A percentile compares a stretch with the other conserved stretches of the same genome.
Conservation (phyloP, 2,113 vertebrate species). For the Macquaria australasica region DNA sequence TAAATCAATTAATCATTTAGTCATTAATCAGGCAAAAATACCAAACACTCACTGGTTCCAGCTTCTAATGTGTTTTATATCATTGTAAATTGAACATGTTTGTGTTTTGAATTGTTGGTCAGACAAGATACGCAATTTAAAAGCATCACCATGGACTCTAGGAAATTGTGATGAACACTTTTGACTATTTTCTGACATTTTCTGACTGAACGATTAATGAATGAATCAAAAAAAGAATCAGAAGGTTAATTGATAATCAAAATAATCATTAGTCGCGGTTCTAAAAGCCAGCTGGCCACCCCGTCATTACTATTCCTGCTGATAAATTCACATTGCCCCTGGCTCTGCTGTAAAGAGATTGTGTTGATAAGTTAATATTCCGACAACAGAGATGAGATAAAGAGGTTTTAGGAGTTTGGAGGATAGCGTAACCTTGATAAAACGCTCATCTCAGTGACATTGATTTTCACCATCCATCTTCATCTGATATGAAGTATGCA, state of each 20-base stretch:
- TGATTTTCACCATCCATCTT: conserved; percentile 94
- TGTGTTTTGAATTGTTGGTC: neutral
- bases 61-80: neutral
- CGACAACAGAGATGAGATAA: conserved; percentile 83
- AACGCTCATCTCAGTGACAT: conserved; percentile 91
- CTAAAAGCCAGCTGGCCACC: conserved; percentile 48
- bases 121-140: neutral
- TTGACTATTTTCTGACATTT: neutral
- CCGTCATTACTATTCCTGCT: conserved; percentile 43
- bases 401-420: conserved; percentile 86
- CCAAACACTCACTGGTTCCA: neutral
- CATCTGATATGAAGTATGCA: conserved; percentile 94
- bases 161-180: neutral
- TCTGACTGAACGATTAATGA: neutral
- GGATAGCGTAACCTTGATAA: conserved; percentile 95
- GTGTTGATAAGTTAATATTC: conserved; percentile 83
- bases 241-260: conserved; percentile 23
- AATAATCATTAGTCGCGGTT: conserved; percentile 16
- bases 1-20: too few relatives aligned
- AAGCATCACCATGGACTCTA: neutral
- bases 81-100: neutral
- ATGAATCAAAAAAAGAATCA: conserved; percentile 9
- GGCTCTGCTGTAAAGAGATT: conserved; percentile 61
- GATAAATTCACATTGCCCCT: conserved; percentile 55
- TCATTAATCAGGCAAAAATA: too few relatives aligned